Base-by-base conservation (phyloP, 2,888 invertebrate species). In the Anthophora plumipes region DNA sequence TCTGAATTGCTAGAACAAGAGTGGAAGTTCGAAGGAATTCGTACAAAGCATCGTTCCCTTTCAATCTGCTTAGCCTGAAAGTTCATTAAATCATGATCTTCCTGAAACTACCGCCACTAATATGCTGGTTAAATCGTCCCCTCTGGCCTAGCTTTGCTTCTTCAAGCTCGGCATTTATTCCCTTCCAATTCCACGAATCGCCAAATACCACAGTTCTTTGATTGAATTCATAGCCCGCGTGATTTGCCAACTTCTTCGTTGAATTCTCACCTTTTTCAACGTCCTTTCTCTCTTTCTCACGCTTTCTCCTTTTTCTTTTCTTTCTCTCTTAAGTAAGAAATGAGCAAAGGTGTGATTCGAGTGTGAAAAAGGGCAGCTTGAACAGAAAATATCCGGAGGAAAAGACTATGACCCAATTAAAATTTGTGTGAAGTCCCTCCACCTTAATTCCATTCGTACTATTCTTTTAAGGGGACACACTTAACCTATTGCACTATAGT, bases 41-140 rank as follows among this genome's bases (percentile, higher is more conserved):
- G 31, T 22, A 9, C 41, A 3, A 5, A 12, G 9, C 31, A 31
- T 31, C n/a, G 25, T 7, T 64, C 20, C 17, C 17, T 46, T 55
- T 5, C 14, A 22, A 55, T 54, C 64, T 55, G 22, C 31, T 54
- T 54, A 31, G 17, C 17, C 31, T 12, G 37, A 39, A 72, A 55
- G 64, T 64, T 63, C 64, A 64, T 64, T 64, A 46, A 72, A 64
- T 72, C 52, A 25, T 55, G 54, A 55, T 25, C 46, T 8, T 14
- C 37, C 41, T 22, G 22, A 12, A 22, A 37, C 46, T 37, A 46
- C 5, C 20, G 41, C 14, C 54, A 22, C 31, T 41, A 31, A 46
- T 64, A 55, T 9, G 14, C 43, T 14, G 50, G 9, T 20, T 54
- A 54, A 54, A 64, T 31, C 46, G 39, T n/a, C 9, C n/a, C 22